Evolutionary conservation across 2,888 invertebrate species (phyloP), one percentile per base, ranked within the genome.

Genomic region (Prenolepis imparis): DNA sequence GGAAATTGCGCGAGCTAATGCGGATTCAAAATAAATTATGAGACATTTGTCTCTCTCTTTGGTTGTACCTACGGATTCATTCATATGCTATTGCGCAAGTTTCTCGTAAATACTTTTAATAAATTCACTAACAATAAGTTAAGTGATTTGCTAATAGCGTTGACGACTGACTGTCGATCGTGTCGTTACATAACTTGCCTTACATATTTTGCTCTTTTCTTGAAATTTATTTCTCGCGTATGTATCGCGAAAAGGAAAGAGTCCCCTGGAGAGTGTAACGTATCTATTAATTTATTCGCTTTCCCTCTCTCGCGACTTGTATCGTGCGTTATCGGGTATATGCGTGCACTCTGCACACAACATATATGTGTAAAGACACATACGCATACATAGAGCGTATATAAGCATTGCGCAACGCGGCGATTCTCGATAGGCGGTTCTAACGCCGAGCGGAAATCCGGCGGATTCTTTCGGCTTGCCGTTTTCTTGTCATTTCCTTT

Each of bases 381-480:
- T 28, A 87, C 67, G 68, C 15, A 24, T 36, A 18, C 55, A 57
- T 36, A 61, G 66, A 68, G 28, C 48, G n/a, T n/a, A 2, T 86
- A 87, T 82, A 81, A 75, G 83, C 85, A 90, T 92, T 92, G 90
- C 91, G 91, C 90, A 92, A 92, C 89, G 48, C 68, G 83, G 72
- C 66, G 89, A 86, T 52, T 88, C 89, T 90, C 89, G 90, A 92
- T 91, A 90, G 88, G 80, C 83, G 87, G 77, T 86, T 90, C 89
- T 89, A 89, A 89, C 88, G 88, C 80, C 89, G 89, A 90, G 88
- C 92, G 92, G 92, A 93, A 91, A 93, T 93, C 92, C 92, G 92
- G 92, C 87, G 91, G 87, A 93, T 92, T 92, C 91, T 92, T 93
- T 91, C 83, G 86, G 87, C 82, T 85, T 83, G 88, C 84, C 86